Percentiles rank a stretch among this genome's conserved stretches.
phyloP scores from a whole-genome alignment of 1,140 invertebrate genomes.

The Akabosia matsudoensis region DNA sequence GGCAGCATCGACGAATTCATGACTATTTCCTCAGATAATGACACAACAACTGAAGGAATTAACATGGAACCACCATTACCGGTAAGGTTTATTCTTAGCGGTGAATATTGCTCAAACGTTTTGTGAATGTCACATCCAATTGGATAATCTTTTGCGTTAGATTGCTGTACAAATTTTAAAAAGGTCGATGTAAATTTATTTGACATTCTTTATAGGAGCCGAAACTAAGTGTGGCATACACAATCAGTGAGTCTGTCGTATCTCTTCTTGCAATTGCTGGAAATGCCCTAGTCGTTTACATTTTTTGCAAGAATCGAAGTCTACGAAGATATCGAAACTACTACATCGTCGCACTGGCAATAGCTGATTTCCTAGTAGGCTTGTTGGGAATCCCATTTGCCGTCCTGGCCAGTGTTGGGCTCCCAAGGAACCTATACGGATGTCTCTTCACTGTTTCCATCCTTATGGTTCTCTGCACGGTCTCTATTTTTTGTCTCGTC shows the following conservation, averaged over 20 bases:
- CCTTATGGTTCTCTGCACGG: conserved; percentile 81
- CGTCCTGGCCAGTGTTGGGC: conserved; percentile 68
- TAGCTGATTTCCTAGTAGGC: conserved; percentile 72
- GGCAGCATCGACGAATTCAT: no score
- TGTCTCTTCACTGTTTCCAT: conserved; percentile 84
- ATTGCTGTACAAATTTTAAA: no score
- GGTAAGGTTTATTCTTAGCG: no score
- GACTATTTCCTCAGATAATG: no score
- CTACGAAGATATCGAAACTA: conserved; percentile 80
- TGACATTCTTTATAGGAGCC: no score
- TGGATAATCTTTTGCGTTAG: no score
- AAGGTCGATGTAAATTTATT: no score
- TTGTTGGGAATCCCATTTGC: conserved; percentile 78
- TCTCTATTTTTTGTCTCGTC: conserved; percentile 85
- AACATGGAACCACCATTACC: no score
- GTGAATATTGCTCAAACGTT: no score
- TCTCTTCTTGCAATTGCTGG: conserved; percentile 75
- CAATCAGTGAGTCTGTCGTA: conserved; percentile 72
- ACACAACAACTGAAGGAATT: no score
- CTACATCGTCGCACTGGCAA: conserved; percentile 82
- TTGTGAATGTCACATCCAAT: no score
- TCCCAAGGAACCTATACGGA: conserved; percentile 67
- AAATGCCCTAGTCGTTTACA: conserved; percentile 78
- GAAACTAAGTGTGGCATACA: conserved; percentile 64
- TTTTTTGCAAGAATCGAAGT: conserved; percentile 71